phyloP scores from a whole-genome alignment of 2,888 invertebrate species.

The Lingula anatina region DNA sequence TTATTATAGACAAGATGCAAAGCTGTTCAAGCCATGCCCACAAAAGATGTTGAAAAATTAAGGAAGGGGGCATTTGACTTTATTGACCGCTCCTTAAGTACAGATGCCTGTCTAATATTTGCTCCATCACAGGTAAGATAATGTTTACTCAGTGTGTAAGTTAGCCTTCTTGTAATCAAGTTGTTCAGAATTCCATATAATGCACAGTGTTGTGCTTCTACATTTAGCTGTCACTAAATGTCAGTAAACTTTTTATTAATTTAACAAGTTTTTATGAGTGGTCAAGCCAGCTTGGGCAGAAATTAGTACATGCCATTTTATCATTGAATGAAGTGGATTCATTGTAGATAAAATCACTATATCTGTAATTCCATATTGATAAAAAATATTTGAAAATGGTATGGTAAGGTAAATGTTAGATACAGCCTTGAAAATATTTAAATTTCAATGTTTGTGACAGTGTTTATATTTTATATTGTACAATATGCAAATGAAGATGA shows the following conservation, averaged over 20 bases:
- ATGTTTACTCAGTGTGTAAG: conserved; percentile 8
- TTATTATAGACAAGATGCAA: conserved; percentile 37
- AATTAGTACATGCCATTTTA: neutral
- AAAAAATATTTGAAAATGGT: too few species aligned
- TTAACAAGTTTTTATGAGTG: neutral
- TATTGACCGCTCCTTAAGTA: conserved; percentile 73
- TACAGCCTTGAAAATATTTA: too few species aligned
- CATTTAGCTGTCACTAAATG: too few species aligned
- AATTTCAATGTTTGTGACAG: too few species aligned
- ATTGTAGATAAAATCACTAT: too few species aligned
- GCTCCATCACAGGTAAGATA: conserved; percentile 78
- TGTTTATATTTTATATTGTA: too few species aligned
- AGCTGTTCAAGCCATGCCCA: too few species aligned
- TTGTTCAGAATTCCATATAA: neutral
- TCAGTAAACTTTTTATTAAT: neutral
- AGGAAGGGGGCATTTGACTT: conserved; percentile 83
- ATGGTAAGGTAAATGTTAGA: too few species aligned
- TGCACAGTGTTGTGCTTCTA: too few species aligned
- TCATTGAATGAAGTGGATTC: too few species aligned
- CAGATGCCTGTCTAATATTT: conserved; percentile 86
- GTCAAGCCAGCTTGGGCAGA: neutral
- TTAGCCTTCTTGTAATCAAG: neutral
- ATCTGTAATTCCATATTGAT: too few species aligned
- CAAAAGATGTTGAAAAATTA: conserved; percentile 76
- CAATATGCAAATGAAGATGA: too few species aligned